phyloP scores from a whole-genome alignment of 2,113 vertebrate species.

The Malurus cyaneus region DNA sequence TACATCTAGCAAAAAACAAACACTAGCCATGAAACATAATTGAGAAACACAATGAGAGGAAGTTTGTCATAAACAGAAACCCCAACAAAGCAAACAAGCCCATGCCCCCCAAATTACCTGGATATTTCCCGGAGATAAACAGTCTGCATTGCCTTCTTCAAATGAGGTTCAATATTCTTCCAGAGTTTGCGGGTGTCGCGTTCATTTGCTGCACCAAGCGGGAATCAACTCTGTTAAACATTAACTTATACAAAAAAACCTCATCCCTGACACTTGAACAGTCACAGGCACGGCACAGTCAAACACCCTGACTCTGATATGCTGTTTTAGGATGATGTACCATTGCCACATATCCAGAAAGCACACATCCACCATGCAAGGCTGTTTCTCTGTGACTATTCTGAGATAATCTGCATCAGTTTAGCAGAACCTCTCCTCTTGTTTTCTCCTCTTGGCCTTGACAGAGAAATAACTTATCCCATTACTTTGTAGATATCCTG shows the following conservation, averaged over 20 bases:
- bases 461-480: neutral
- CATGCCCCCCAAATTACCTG: slow-evolving; percentile 72
- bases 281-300: neutral
- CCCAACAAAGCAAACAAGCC: neutral
- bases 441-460: neutral
- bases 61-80: neutral
- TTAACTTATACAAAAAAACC: neutral
- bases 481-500: neutral
- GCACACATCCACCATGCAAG: neutral
- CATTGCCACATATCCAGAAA: neutral
- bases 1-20: neutral
- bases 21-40: neutral
- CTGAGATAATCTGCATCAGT: neutral
- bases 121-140: slow-evolving; percentile 96
- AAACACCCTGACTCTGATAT: neutral
- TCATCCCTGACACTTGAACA: neutral
- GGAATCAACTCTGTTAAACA: slow-evolving; percentile 19
- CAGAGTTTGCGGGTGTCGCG: slow-evolving; percentile 92
- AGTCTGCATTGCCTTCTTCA: slow-evolving; percentile 97
- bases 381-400: neutral
- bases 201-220: slow-evolving; percentile 80
- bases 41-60: neutral
- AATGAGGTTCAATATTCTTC: slow-evolving; percentile 94
- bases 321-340: neutral
- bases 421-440: neutral